phyloP scores from a whole-genome alignment of 1,140 invertebrate genomes.

The Helicoverpa armigera region DNA sequence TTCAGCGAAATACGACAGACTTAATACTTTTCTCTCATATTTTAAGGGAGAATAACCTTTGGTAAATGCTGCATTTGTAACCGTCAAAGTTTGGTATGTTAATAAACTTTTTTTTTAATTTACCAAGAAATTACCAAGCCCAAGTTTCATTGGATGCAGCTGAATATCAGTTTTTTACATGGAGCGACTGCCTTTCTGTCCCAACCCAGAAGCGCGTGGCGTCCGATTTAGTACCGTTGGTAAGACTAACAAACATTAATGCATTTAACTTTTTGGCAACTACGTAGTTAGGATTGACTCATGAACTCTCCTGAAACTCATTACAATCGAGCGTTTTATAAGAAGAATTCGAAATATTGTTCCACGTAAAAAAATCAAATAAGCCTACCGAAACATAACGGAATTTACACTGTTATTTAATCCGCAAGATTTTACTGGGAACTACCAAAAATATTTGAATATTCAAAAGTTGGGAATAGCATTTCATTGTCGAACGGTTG shows the following conservation, averaged over 20 bases:
- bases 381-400: background rate
- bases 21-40: conserved; percentile 50
- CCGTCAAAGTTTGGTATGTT: background rate
- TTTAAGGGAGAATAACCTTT: background rate
- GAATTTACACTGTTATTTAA: conserved; percentile 4
- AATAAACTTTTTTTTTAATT: background rate
- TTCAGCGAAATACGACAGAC: conserved; percentile 39
- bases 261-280: no score
- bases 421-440: conserved; percentile 9
- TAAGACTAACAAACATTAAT: no score
- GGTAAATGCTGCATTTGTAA: background rate
- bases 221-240: no score
- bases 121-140: background rate
- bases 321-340: no score
- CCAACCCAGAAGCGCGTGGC: no score
- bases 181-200: no score
- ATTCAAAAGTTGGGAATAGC: conserved; percentile 25
- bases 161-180: no score
- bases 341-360: background rate
- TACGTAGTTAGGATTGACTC: no score
- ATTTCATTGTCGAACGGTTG: conserved; percentile 29
- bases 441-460: conserved; percentile 19
- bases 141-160: no score
- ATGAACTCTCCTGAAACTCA: no score
- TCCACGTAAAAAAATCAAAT: background rate